A percentile compares a stretch with the other conserved stretches of the same genome.
These are phyloP conservation scores for Yponomeuta cagnagella DNA, from an alignment of 2,888 invertebrate genomes.

Conservation along the genomic window DNA sequence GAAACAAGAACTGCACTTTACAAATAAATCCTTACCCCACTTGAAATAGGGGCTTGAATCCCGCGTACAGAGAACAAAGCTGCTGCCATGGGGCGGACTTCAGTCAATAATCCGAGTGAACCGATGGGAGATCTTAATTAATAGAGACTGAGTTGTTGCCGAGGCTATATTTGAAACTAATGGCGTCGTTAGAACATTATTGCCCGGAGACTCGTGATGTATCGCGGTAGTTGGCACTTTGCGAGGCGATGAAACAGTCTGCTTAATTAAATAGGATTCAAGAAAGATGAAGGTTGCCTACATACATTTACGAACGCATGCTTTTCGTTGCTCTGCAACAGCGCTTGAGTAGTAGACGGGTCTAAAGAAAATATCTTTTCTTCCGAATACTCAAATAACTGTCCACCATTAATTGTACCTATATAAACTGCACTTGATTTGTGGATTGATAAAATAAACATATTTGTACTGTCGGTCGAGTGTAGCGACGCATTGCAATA, in stretches of 20 bases:
- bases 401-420: too few species aligned
- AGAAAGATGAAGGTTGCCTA: neutral
- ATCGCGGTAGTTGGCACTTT: neutral
- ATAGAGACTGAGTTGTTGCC: neutral
- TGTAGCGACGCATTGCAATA: too few species aligned
- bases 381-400: too few species aligned
- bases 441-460: too few species aligned
- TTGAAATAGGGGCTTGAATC: neutral
- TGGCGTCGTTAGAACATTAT: slow-evolving; percentile 3
- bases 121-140: slow-evolving; percentile 3
- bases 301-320: neutral
- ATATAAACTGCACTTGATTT: too few species aligned
- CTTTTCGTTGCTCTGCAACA: neutral
- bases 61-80: neutral
- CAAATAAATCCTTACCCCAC: neutral
- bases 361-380: too few species aligned
- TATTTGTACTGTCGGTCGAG: too few species aligned
- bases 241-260: neutral
- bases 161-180: slow-evolving; percentile 3
- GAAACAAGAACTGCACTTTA: neutral
- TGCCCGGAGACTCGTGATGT: neutral
- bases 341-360: too few species aligned
- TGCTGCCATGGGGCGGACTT: neutral
- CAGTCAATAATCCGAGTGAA: neutral
- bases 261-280: neutral